Evolutionary conservation across 2,797 vertebrate genomes (phyloP), one percentile per base, ranked within the genome.

Genomic region (Xerus rutilus): DNA sequence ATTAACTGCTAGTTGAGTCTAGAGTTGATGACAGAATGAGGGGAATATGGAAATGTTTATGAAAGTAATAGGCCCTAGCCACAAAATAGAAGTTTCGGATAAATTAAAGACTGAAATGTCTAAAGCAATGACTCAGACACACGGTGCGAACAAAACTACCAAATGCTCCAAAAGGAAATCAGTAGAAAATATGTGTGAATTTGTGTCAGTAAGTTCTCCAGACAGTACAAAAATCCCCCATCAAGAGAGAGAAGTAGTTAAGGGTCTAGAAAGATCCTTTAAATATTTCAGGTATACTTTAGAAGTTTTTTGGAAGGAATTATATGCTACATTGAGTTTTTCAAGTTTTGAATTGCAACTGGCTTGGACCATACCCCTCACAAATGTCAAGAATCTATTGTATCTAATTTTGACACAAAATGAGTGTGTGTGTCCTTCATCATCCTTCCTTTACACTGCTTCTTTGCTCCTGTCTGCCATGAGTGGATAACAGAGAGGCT

Each of bases 41-140:
- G 70, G 39, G 91, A 77, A 73, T 73, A 62, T 87, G 86, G 93
- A 97, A 94, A 97, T 77, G 86, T 81, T 94, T 97, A 81, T 94
- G 95, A 96, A 96, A 96, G 94, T 43, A 65, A 84, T 49, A 76
- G 72, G 62, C 67, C 77, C 85, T 32, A 72, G 89, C 94, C 96
- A 97, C 96, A 93, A 96, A 96, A 97, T 11, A 89, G 91, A 96
- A 72, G 62, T 94, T 97, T 94, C 89, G 7, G 91, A 96, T 93
- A 93, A 85, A 97, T 86, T 88, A 67, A 97, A 96, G 96, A 76
- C 87, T 83, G 79, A 97, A 97, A 97, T 91, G 97, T 97, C 97
- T 96, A 95, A 93, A 10, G 72, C 86, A 96, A 96, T 97, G 97
- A 98, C 94, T 97, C 97, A 98, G 95, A 97, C 94, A 70, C 86